A percentile compares a stretch with the other conserved stretches of the same genome.
These are phyloP conservation scores for Lagopus leucura DNA, from an alignment of 2,113 vertebrate species.

Conservation along the genomic window DNA sequence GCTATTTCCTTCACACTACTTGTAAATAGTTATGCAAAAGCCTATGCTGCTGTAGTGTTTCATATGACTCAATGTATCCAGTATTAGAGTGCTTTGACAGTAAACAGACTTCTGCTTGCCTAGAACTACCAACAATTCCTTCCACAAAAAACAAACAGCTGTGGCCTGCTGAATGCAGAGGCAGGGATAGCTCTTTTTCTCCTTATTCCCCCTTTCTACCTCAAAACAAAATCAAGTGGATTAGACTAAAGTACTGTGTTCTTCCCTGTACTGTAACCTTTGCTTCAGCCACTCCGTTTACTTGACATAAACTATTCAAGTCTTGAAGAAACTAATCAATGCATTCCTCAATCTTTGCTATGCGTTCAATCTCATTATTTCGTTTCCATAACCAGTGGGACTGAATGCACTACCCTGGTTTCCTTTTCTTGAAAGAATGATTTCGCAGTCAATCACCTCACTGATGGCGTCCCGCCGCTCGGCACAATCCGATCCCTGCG, in stretches of 20 bases:
- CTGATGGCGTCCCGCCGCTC: not conserved
- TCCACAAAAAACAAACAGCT: not conserved
- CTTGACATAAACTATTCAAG: not conserved
- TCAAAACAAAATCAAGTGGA: not conserved
- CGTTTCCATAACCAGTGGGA: not conserved
- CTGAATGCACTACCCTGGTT: not conserved
- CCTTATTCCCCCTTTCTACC: not conserved
- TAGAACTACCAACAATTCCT: no score
- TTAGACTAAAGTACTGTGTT: not conserved
- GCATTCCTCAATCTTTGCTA: not conserved
- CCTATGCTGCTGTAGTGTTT: not conserved
- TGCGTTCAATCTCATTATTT: not conserved
- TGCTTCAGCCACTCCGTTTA: not conserved
- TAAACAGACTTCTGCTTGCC: not conserved
- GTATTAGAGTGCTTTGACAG: not conserved
- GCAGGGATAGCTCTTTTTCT: not conserved
- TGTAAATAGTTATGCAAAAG: not conserved
- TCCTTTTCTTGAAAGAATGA: not conserved
- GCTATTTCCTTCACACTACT: not conserved
- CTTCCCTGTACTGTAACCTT: not conserved
- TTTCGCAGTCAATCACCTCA: not conserved
- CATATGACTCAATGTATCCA: not conserved
- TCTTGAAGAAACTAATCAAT: not conserved
- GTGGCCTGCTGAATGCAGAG: not conserved
- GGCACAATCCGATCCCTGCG: rapidly evolving